These are phyloP conservation scores for Muscicapa adusta DNA, from an alignment of 2,113 vertebrate genomes.

Conservation along the genomic window DNA sequence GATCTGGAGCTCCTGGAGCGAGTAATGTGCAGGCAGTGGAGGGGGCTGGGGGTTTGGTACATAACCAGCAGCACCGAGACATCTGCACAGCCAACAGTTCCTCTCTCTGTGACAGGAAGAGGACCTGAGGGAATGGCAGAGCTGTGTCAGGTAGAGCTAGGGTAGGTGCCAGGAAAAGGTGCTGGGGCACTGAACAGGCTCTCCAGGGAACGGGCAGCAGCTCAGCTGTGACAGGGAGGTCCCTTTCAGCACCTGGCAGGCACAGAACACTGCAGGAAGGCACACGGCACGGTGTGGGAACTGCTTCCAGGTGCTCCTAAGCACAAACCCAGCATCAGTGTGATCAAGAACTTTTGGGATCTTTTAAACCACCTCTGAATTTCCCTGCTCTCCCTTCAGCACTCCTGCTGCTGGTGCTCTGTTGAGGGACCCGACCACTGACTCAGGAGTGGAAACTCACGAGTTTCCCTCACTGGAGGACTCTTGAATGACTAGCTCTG, in stretches of 20 bases:
- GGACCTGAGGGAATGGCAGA: rapidly evolving
- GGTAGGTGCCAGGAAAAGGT: neutral
- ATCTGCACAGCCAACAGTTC: neutral
- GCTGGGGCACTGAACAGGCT: neutral
- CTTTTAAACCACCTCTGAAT: neutral
- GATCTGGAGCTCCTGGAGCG: neutral
- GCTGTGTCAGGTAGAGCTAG: neutral
- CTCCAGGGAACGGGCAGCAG: neutral
- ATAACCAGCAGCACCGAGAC: neutral
- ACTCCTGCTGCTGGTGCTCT: neutral
- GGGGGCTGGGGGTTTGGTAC: rapidly evolving
- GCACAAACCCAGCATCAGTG: neutral
- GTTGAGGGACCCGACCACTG: neutral
- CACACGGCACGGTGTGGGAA: rapidly evolving
- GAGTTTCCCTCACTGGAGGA: neutral
- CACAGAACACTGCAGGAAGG: rapidly evolving
- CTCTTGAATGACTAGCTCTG: neutral
- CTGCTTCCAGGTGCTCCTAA: neutral
- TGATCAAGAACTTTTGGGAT: neutral
- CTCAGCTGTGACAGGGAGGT: neutral
- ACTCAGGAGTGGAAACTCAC: neutral
- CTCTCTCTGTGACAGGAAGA: neutral
- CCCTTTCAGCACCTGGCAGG: neutral
- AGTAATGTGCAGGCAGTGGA: too few relatives aligned
- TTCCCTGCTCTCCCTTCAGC: neutral